Percentiles rank a stretch among this genome's conserved stretches.
Evolutionary conservation across 2,113 vertebrate genomes (phyloP).

Genomic region (Corythoichthys haematopterus): DNA sequence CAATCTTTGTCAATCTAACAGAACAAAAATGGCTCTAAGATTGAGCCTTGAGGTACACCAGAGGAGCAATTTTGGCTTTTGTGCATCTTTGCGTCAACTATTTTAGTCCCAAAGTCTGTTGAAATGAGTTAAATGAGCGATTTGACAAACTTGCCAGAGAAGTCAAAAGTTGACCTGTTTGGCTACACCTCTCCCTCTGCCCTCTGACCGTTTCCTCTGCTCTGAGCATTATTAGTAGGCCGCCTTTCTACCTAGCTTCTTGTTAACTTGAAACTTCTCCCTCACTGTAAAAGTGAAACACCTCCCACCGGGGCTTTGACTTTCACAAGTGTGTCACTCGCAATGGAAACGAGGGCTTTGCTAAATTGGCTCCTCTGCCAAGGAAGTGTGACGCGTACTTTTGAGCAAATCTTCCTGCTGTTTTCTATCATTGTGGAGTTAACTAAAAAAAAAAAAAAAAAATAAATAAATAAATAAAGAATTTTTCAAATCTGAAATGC

Average conservation of each 20-base stretch:
- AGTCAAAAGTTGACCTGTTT: no score
- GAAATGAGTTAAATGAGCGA: no score
- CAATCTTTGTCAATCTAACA: neutral
- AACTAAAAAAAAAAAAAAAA: no score
- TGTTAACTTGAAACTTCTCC: neutral
- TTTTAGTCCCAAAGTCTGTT: no score
- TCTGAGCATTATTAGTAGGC: conserved; percentile 40
- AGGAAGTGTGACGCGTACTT: neutral
- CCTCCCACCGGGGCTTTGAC: conserved; percentile 7
- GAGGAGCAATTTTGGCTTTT: neutral
- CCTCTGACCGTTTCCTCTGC: conserved; percentile 27
- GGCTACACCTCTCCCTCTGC: no score
- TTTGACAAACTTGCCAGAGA: no score
- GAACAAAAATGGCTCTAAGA: neutral
- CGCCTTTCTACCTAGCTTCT: neutral
- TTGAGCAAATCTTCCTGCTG: neutral
- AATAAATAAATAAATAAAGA: no score
- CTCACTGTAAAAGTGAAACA: conserved; percentile 23
- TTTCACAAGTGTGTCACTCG: conserved; percentile 6
- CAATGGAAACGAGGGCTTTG: neutral
- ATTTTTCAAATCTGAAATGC: no score
- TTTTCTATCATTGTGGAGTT: neutral
- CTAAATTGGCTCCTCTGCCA: neutral
- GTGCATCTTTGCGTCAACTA: no score
- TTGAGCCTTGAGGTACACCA: neutral